phyloP scores from a whole-genome alignment of 2,797 vertebrate genomes.

The Sebastes melanostomus region DNA sequence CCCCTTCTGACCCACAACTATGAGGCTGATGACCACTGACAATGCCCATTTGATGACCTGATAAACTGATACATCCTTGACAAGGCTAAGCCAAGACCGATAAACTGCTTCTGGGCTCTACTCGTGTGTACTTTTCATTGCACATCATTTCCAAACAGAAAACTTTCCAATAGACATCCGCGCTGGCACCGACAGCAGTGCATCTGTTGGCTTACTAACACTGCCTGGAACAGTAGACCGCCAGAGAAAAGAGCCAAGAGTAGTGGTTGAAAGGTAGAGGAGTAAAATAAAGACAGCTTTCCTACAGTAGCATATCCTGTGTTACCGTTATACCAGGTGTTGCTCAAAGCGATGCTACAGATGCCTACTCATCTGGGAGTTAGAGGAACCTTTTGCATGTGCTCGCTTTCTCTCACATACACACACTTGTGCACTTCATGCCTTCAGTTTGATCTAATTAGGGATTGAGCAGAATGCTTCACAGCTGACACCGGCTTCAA shows the following conservation, averaged over 20 bases:
- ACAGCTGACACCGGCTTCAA: slow-evolving; percentile 50
- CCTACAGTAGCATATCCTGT: background rate
- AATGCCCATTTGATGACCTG: no score
- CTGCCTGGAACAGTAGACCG: background rate
- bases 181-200: background rate
- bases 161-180: background rate
- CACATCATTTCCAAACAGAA: background rate
- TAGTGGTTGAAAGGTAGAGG: background rate
- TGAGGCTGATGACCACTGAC: no score
- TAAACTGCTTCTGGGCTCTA: background rate
- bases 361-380: slow-evolving; percentile 10
- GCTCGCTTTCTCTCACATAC: background rate
- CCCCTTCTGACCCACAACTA: no score
- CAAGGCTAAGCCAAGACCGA: background rate
- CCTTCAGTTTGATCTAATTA: slow-evolving; percentile 60
- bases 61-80: background rate
- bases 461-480: slow-evolving; percentile 40
- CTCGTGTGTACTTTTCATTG: background rate
- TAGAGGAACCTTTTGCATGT: background rate
- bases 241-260: background rate
- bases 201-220: background rate
- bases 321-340: slow-evolving; percentile 30
- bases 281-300: background rate
- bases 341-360: background rate
- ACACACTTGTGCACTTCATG: background rate